Conservation (phyloP, 2,888 invertebrate genomes). For the Lamellibrachia columna region DNA sequence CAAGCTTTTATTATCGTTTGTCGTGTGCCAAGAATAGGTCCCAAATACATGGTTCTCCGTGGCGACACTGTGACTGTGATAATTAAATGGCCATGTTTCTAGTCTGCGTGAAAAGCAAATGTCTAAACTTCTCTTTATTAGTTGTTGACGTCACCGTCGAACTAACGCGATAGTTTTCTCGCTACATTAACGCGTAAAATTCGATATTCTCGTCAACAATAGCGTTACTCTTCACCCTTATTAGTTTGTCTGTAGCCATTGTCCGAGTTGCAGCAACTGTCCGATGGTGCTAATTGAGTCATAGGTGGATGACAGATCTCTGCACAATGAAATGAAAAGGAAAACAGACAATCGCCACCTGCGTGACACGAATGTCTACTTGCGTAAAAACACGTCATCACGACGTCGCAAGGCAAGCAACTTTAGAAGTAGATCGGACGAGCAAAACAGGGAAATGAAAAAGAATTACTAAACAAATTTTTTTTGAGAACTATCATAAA, state of each 20-base stretch:
- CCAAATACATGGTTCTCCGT: not conserved
- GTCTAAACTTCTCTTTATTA: not conserved
- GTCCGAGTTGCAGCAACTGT: not conserved
- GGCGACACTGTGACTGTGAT: not conserved
- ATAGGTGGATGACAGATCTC: not conserved
- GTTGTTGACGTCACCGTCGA: not conserved
- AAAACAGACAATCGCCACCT: not conserved
- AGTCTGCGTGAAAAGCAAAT: not conserved
- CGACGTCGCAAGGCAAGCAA: too few species aligned
- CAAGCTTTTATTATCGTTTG: not conserved
- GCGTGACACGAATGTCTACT: too few species aligned
- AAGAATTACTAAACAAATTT: too few species aligned
- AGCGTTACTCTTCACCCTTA: not conserved
- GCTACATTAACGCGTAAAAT: not conserved
- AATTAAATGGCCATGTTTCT: conserved; percentile 14
- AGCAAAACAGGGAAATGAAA: too few species aligned
- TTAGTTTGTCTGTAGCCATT: not conserved
- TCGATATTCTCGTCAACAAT: not conserved
- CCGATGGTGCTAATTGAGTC: too few species aligned
- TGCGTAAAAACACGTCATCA: too few species aligned
- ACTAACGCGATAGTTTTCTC: not conserved
- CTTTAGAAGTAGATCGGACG: too few species aligned
- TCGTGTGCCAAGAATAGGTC: not conserved
- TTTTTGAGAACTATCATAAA: too few species aligned
- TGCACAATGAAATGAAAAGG: not conserved